These are phyloP conservation scores for Drosophila paracracens DNA, from an alignment of 2,888 invertebrate genomes.

Conservation along the genomic window DNA sequence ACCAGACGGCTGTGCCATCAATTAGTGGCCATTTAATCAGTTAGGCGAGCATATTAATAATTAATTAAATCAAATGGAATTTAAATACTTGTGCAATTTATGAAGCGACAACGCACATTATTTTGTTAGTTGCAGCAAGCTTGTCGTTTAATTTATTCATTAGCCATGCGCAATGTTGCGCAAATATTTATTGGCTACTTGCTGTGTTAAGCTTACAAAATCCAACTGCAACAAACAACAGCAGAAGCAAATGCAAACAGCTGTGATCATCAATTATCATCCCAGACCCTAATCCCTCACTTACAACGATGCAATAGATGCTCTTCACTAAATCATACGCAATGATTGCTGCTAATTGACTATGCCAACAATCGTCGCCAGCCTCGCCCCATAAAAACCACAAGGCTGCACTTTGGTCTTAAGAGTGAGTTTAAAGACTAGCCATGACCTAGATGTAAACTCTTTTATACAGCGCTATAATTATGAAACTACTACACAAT, in stretches of 20 bases:
- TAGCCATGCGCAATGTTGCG: constrained; percentile 69
- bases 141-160: constrained; percentile 68
- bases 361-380: constrained; percentile 29
- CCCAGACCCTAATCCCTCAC: constrained; percentile 9
- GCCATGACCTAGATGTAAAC: not conserved
- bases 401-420: not conserved
- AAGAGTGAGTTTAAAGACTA: not conserved
- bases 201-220: constrained; percentile 29
- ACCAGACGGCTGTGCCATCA: constrained; percentile 17
- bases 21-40: constrained; percentile 74
- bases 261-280: constrained; percentile 50
- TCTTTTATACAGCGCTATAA: no score
- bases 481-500: not conserved
- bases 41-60: constrained; percentile 56
- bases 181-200: constrained; percentile 73
- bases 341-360: constrained; percentile 58
- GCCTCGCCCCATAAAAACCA: not conserved
- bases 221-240: constrained; percentile 10
- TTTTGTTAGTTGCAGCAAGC: constrained; percentile 5
- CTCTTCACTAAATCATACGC: constrained; percentile 66
- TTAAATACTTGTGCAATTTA: constrained; percentile 46
- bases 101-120: constrained; percentile 13
- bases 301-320: constrained; percentile 30
- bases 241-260: constrained; percentile 17
- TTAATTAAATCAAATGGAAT: constrained; percentile 65